A percentile compares a stretch with the other conserved stretches of the same genome.
Evolutionary conservation across 2,888 invertebrate species (phyloP).

Genomic region (Enoplolaimus lenunculus): DNA sequence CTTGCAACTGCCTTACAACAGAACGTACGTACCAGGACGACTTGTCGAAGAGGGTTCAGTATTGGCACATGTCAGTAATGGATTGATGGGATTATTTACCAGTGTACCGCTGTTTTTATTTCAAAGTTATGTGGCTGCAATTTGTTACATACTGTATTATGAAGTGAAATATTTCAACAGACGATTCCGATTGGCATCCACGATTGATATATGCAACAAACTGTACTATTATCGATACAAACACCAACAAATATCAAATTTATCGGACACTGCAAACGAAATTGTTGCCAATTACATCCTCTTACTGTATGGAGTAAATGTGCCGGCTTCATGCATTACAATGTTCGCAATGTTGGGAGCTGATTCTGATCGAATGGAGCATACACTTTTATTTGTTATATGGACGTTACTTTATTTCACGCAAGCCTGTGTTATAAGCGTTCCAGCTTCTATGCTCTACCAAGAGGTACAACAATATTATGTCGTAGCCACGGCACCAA

Average conservation of each 20-base stretch:
- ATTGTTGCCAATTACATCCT: neutral
- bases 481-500: too few species aligned
- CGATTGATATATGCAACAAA: slow-evolving; percentile 1
- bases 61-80: neutral
- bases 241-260: neutral
- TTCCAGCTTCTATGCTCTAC: neutral
- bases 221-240: slow-evolving; percentile 6
- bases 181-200: neutral
- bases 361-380: neutral
- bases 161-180: neutral
- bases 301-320: slow-evolving; percentile 1
- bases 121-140: neutral
- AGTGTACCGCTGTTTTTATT: neutral
- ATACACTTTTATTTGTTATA: neutral
- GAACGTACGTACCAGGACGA: slow-evolving; percentile 5
- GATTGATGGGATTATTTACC: neutral
- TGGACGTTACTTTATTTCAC: neutral
- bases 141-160: neutral
- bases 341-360: neutral
- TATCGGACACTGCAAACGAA: neutral
- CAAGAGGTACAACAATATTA: too few species aligned
- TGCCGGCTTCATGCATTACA: slow-evolving; percentile 2
- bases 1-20: slow-evolving; percentile 1
- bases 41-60: too few species aligned
- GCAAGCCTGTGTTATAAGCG: neutral